A percentile compares a stretch with the other conserved stretches of the same genome.
These are phyloP conservation scores for Neosalanx taihuensis DNA, from an alignment of 2,797 vertebrate species.

Conservation along the genomic window DNA sequence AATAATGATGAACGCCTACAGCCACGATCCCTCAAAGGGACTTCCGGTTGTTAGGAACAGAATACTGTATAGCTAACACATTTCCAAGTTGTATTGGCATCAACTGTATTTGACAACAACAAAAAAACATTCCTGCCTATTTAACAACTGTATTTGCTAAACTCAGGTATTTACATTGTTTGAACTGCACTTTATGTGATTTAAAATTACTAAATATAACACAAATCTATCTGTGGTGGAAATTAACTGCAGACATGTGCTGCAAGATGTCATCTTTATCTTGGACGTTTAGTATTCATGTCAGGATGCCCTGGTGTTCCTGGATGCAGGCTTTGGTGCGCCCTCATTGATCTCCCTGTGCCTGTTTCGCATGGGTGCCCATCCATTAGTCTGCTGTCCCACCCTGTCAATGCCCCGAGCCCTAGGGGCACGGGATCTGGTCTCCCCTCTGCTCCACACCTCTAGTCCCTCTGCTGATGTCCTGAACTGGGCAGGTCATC, in stretches of 20 bases:
- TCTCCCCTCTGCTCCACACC: neutral
- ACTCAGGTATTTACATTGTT: neutral
- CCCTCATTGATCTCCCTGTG: slow-evolving; percentile 30
- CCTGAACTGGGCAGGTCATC: neutral
- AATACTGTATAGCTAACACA: neutral
- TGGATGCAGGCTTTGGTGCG: slow-evolving; percentile 16
- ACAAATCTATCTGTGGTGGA: too few relatives aligned
- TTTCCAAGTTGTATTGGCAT: neutral
- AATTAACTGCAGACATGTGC: neutral
- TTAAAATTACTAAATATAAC: neutral
- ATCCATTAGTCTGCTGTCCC: slow-evolving; percentile 26
- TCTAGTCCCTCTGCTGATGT: neutral
- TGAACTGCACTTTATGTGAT: neutral
- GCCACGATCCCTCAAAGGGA: neutral
- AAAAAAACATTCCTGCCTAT: too few relatives aligned
- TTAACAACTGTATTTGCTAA: too few relatives aligned
- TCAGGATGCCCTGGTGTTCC: slow-evolving; percentile 23
- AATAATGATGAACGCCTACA: neutral
- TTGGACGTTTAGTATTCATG: slow-evolving; percentile 22
- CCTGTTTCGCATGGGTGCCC: slow-evolving; percentile 11
- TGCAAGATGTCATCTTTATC: slow-evolving; percentile 21
- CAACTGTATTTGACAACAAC: too few relatives aligned
- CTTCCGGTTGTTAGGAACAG: neutral
- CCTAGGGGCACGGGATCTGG: neutral
- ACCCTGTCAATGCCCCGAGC: neutral